Percentiles rank a stretch among this genome's conserved stretches.
These are phyloP conservation scores for Harlomillsia oculata DNA, from an alignment of 1,140 invertebrate species.

Conservation along the genomic window DNA sequence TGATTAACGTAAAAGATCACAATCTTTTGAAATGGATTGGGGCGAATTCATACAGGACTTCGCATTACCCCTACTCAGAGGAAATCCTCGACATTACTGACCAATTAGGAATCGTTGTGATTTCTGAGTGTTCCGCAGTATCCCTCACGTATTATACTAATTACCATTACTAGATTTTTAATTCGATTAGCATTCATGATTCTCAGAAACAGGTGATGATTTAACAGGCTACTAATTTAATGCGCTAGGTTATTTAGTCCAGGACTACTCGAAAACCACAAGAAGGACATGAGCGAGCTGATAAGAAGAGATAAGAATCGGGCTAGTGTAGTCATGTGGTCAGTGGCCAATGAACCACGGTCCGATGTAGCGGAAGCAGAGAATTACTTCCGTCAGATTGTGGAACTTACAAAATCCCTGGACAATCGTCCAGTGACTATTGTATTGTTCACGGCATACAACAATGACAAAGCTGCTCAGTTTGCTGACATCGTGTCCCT, in stretches of 20 bases:
- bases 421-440: conserved; percentile 38
- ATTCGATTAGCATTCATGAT: too few species aligned
- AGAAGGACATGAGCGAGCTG: conserved; percentile 69
- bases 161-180: not conserved
- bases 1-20: conserved; percentile 52
- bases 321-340: conserved; percentile 93
- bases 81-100: conserved; percentile 62
- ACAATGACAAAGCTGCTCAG: conserved; percentile 39
- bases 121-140: conserved; percentile 57
- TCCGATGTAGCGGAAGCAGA: conserved; percentile 56
- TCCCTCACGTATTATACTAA: conserved; percentile 42
- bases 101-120: conserved; percentile 51
- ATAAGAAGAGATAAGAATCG: conserved; percentile 86
- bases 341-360: conserved; percentile 84
- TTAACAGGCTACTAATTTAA: too few species aligned
- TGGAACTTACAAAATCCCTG: conserved; percentile 35
- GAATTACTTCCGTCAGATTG: conserved; percentile 67
- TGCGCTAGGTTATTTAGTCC: conserved; percentile 33
- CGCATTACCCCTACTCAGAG: conserved; percentile 97
- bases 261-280: conserved; percentile 63
- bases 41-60: conserved; percentile 73
- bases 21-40: conserved; percentile 58
- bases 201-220: too few species aligned
- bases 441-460: conserved; percentile 35
- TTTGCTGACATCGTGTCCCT: conserved; percentile 52